Base-by-base conservation (phyloP, 2,888 invertebrate genomes). In the Allacma fusca region DNA sequence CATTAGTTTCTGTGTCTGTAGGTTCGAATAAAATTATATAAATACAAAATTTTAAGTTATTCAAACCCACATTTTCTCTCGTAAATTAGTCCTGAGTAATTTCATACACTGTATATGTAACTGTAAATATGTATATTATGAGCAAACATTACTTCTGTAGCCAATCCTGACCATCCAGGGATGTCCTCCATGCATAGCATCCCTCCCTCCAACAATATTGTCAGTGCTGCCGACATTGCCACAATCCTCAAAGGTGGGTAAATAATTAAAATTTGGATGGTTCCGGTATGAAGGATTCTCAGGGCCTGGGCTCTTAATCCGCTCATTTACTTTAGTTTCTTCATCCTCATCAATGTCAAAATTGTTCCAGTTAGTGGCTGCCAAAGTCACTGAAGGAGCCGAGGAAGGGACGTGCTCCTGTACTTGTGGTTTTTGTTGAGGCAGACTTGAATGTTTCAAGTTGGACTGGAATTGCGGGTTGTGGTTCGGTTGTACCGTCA, bases 141-240 rank as follows among this genome's bases (percentile, higher is more conserved):
- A n/a, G n/a, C n/a, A n/a, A n/a, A n/a, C n/a, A 23, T 64, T 79
- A 81, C 81, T 79, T 59, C 69, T 68, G 80, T 92, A 93, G 0
- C 90, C 89, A n/a, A 93, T 85, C 0, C 93, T 87, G 0, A 91
- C 92, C 92, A 93, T 91, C 93, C 93, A 93, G 0, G 93, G 93
- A 86, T 90, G 92, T 83, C 93, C 91, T 59, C 88, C 89, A 4
- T 92, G 85, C 0, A 86, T 86, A 0, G 93, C 91, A 78, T 88
- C 87, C 65, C 90, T 88, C 0, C 93, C 93, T 1, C 90, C 89
- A 28, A 89, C 87, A 68, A 93, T 90, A 83, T 90, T 89, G 65
- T 89, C 88, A 9, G 87, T 86, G 16, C 88, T 87, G 7, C 89
- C 85, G 0, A 86, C 86, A 43, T 68, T 62, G 1, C 81, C 78